Base-by-base conservation (phyloP, 1,140 invertebrate genomes). In the Caerostris extrusa region DNA sequence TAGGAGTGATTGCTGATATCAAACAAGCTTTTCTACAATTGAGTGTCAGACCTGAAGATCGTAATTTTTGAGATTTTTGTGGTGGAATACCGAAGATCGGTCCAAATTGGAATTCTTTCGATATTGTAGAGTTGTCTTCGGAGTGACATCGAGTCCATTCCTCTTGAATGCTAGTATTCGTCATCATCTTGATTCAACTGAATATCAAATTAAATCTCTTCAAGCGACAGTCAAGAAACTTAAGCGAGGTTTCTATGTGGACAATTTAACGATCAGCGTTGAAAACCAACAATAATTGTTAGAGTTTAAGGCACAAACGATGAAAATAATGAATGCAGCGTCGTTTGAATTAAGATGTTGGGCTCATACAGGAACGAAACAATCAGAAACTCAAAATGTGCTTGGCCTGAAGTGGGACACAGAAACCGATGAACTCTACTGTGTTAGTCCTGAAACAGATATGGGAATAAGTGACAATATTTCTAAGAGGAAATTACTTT, bases 11-110 rank as follows among this genome's bases (percentile, higher is more conserved):
- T 57, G 67, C 93, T 14, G 67, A 89, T 87, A 19, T 88, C 0
- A 86, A 93, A 57, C 82, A 93, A 17, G 92, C 67, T 14, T 88
- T 93, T 88, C 57, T 93, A 58, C 85, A 93, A 14, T 69, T 93
- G 58, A 34, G 82, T 83, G 14, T 85, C n/a, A 10, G 71, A n/a
- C 1, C 91, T 50, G 69, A 93, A 56, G 91, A 86, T n/a, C 17
- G 61, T 56, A 67, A 93, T 64, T 55, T 3, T 19, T 93, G 14
- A 64, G 91, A 55, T 93, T 93, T 53, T 50, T 93, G 55, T 86
- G 82, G 91, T 86, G 60, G 61, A 55, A 85, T 8, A 50, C 34
- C n/a, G 14, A 77, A n/a, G 71, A 60, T 5, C 55, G 60, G 6
- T 17, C 8, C 8, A 69, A 53, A 56, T n/a, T 88, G 19, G 19